Percentiles rank a stretch among this genome's conserved stretches.
These are phyloP conservation scores for Psittacula derbiana DNA, from an alignment of 2,797 vertebrate species.

Conservation along the genomic window DNA sequence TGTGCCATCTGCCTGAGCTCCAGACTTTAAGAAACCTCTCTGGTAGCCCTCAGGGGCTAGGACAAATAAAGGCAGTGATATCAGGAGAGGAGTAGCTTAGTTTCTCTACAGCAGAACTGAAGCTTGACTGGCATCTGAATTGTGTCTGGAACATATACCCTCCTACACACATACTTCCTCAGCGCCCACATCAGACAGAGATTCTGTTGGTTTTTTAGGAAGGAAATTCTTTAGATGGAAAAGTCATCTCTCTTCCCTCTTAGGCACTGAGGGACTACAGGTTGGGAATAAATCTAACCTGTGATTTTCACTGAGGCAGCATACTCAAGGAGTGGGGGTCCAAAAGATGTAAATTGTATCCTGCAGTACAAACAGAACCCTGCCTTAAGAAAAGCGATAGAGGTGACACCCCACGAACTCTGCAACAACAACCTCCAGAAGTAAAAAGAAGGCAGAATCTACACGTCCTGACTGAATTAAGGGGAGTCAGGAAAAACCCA, in stretches of 20 bases:
- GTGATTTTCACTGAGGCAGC: background rate
- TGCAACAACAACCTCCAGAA: background rate
- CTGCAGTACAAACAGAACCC: background rate
- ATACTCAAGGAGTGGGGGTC: background rate
- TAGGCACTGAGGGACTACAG: background rate
- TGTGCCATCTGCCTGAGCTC: background rate
- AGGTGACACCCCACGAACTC: background rate
- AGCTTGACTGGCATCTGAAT: background rate
- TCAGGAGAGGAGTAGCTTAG: background rate
- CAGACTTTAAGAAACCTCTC: background rate
- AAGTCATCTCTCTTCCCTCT: background rate
- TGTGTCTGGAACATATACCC: background rate
- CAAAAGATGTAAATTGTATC: background rate
- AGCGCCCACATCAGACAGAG: accelerated
- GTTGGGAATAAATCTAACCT: background rate
- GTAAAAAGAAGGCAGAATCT: background rate
- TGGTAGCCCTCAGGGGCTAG: background rate
- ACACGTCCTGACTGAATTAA: background rate
- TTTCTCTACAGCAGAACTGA: background rate
- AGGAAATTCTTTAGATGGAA: background rate
- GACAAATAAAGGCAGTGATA: background rate
- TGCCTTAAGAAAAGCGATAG: background rate
- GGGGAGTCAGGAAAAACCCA: background rate
- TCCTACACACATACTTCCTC: background rate
- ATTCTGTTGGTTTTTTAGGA: background rate